phyloP scores from a whole-genome alignment of 2,888 invertebrate genomes.

The Chymomyza caudatula region DNA sequence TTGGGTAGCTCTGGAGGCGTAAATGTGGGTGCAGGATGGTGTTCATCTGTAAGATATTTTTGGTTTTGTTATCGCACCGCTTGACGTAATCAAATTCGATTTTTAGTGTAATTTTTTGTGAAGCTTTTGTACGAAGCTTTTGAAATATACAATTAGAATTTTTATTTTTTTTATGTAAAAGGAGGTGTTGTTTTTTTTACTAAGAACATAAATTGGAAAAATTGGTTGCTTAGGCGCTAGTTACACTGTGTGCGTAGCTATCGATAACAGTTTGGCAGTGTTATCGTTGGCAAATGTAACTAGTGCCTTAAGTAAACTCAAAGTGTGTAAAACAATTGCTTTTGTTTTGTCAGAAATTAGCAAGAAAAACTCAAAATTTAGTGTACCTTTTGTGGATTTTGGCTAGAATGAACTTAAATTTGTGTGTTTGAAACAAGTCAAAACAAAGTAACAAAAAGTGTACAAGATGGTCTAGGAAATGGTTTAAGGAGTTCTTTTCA shows the following conservation, averaged over 20 bases:
- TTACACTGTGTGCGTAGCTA: slow-evolving; percentile 23
- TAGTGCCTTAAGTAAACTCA: not conserved
- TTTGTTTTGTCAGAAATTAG: not conserved
- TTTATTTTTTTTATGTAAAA: slow-evolving; percentile 15
- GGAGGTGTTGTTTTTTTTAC: slow-evolving; percentile 17
- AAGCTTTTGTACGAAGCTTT: slow-evolving; percentile 41
- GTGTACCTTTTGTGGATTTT: not conserved
- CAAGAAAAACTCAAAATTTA: not conserved
- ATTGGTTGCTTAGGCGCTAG: too few species aligned
- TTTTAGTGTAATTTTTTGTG: slow-evolving; percentile 27
- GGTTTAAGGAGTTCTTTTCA: slow-evolving; percentile 29
- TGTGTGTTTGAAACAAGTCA: slow-evolving; percentile 29
- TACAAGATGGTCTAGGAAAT: slow-evolving; percentile 48
- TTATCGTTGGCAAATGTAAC: not conserved
- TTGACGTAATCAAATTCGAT: slow-evolving; percentile 56
- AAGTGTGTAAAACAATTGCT: not conserved
- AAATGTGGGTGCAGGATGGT: slow-evolving; percentile 98
- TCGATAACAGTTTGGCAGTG: not conserved
- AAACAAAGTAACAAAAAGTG: slow-evolving; percentile 37
- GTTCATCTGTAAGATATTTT: slow-evolving; percentile 92
- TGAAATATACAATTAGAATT: slow-evolving; percentile 39
- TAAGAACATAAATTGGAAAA: slow-evolving; percentile 26
- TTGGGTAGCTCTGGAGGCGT: slow-evolving; percentile 99
- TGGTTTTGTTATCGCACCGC: slow-evolving; percentile 80
- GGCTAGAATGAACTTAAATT: not conserved